Evolutionary conservation across 2,888 invertebrate species (phyloP), one percentile per base, ranked within the genome.

Genomic region (Meliscaeva auricollis): DNA sequence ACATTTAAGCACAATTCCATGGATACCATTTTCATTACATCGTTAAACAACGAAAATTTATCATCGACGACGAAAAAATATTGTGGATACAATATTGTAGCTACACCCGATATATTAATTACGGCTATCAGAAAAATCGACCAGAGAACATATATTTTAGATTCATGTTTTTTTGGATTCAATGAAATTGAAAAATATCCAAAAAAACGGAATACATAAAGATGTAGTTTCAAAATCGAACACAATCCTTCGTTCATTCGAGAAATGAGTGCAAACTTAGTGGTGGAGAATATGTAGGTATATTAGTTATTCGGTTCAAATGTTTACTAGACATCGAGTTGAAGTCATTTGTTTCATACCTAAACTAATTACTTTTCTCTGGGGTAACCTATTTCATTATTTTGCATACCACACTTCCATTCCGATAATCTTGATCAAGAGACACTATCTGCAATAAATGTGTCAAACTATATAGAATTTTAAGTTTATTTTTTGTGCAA

Each of bases 121-220:
- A 56, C 20, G 3, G 69, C 5, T 13, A 89, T 8, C 6, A 89
- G 62, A 3, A 87, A 73, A 3, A 87, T 64, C 3, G 88, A 79
- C 89, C 90, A 90, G 0, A 82, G 4, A 0, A 54, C 41, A 20
- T 89, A 58, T 0, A 66, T 44, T 20, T 32, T 5, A 13, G 80
- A 79, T 1, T 44, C 9, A 5, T 13, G 32, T 56, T 17, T 48
- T 30, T 48, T 35, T 3, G 11, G 26, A 15, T 88, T 1, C 78
- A 70, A 3, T 87, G 78, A 20, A 89, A 52, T 1, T 2, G 88
- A 87, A 54, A 89, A 89, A 64, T 89, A 80, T 5, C 91, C 91
- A 17, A 89, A 60, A 38, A 88, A 17, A 80, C 89, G 90, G 84
- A 89, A 90, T 38, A 90, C 72, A 15, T 87, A 87, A 50, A 89